Percentiles rank a stretch among this genome's conserved stretches.
Conservation (phyloP, 1,140 invertebrate genomes). For the Aporrectodea caliginosa region DNA sequence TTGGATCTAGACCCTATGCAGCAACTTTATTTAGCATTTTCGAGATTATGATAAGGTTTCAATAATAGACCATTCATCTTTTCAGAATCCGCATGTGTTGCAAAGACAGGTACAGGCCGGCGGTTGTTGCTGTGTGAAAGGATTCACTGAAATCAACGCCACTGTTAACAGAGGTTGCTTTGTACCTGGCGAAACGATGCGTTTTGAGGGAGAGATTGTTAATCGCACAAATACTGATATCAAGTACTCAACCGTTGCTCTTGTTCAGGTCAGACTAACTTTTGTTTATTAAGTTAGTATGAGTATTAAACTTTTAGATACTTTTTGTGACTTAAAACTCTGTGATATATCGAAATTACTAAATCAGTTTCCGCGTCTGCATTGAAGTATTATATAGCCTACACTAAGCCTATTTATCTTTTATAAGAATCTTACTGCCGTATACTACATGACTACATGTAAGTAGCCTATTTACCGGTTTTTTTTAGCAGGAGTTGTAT, state of each 20-base stretch:
- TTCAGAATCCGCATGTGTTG: neutral
- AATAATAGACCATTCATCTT: neutral
- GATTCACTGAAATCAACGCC: neutral
- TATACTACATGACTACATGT: too few species aligned
- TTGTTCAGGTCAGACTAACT: neutral
- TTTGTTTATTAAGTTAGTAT: too few species aligned
- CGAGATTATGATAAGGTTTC: too few species aligned
- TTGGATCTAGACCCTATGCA: neutral
- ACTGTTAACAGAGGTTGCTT: neutral
- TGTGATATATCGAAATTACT: too few species aligned
- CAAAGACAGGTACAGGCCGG: neutral
- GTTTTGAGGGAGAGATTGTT: neutral
- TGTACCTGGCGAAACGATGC: neutral
- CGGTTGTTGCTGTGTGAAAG: neutral
- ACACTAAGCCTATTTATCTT: neutral
- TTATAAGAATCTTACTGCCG: neutral
- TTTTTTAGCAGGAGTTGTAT: too few species aligned
- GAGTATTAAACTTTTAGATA: too few species aligned
- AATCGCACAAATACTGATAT: neutral
- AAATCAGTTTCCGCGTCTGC: too few species aligned
- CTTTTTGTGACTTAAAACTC: neutral
- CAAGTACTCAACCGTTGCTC: neutral
- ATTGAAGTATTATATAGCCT: neutral
- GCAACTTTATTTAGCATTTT: neutral
- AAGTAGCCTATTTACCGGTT: too few species aligned